Base-by-base conservation (phyloP, 2,888 invertebrate genomes). In the Furcula furcula region DNA sequence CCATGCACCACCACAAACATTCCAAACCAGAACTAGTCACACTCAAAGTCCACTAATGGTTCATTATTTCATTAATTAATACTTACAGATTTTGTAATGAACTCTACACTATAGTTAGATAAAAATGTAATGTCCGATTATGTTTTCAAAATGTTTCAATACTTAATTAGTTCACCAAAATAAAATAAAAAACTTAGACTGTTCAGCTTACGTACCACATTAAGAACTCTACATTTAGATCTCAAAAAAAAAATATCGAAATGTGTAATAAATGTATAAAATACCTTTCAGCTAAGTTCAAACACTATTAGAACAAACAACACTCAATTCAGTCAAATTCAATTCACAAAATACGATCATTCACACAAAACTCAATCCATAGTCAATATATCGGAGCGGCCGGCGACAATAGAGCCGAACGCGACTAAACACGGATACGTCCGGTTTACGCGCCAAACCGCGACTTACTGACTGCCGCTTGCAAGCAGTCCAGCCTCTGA, bases 391-490 rank as follows among this genome's bases (percentile, higher is more conserved):
- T 36, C 44, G 58, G 30, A 41, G 46, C 37, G 34, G 40, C 36
- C 35, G 26, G 29, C 36, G 47, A 50, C n/a, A n/a, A n/a, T n/a
- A n/a, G n/a, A 19, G 40, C 36, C 33, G 32, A 19, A 31, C 41
- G 19, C 9, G 39, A 31, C 28, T 29, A 19, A 18, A 4, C 4
- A 41, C 46, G 58, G 79, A 67, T 57, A 64, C 55, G 48, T n/a
- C 12, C 40, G 40, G 39, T 46, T 53, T 60, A 69, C 74, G 78
- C 77, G 79, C 76, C 73, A 76, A 78, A 66, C 65, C 66, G 69
- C 77, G 65, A 82, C 82, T 81, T 68, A 39, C 37, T 34, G 35
- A 30, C 38, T 29, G 31, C n/a, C n/a, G n/a, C n/a, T n/a, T n/a
- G 9, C n/a, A 20, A 21, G 12, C 27, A 11, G 26, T n/a, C n/a